Evolutionary conservation across 92 coral and sea anemone species (phyloP).

Genomic region (Parazoanthus atlanticus): DNA sequence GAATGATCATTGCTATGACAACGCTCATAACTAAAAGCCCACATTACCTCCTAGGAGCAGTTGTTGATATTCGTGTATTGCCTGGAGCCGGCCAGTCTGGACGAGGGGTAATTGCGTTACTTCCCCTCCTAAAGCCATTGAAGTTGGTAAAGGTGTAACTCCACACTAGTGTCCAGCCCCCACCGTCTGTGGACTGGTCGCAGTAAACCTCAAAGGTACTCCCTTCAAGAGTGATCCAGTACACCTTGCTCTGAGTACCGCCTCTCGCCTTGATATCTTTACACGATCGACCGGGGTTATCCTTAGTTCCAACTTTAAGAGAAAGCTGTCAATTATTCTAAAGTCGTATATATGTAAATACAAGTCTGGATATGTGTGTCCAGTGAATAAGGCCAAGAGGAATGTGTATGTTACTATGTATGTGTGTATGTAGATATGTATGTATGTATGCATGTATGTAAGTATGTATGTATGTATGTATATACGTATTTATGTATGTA

Average conservation of each 20-base stretch:
- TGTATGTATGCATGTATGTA: too few relatives aligned
- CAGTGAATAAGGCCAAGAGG: too few relatives aligned
- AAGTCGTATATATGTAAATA: too few relatives aligned
- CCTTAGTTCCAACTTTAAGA: slow-evolving; percentile 21
- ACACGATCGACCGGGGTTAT: slow-evolving; percentile 40
- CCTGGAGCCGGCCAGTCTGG: slow-evolving; percentile 5
- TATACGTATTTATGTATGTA: too few relatives aligned
- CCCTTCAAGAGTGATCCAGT: slow-evolving; percentile 22
- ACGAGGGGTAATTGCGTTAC: slow-evolving; percentile 10
- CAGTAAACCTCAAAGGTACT: slow-evolving; percentile 25
- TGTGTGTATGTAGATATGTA: too few relatives aligned
- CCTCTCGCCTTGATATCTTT: slow-evolving; percentile 19
- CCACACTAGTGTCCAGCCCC: slow-evolving; percentile 38
- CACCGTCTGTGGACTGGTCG: slow-evolving; percentile 35
- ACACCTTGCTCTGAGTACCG: neutral
- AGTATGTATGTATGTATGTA: too few relatives aligned
- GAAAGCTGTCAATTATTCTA: neutral
- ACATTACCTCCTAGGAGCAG: neutral
- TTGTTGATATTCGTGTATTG: neutral
- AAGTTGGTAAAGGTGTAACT: slow-evolving; percentile 34
- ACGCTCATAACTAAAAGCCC: too few relatives aligned
- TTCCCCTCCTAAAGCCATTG: neutral
- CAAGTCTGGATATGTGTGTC: too few relatives aligned
- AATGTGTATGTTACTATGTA: too few relatives aligned
- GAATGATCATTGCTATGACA: too few relatives aligned